These are phyloP conservation scores for Meloidogyne hapla DNA, from an alignment of 1,140 invertebrate species.

Conservation along the genomic window DNA sequence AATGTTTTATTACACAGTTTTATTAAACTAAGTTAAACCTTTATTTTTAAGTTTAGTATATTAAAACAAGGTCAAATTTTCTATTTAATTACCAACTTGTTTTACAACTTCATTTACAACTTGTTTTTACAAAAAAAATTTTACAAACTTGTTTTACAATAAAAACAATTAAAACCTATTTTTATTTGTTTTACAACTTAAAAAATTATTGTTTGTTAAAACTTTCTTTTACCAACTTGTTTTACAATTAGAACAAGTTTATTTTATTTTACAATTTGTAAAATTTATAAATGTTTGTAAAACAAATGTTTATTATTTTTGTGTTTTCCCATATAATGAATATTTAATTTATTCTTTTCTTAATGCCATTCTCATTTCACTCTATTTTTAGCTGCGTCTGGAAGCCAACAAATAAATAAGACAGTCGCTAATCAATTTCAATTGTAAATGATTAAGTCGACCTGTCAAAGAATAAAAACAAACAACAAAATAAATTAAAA, in stretches of 20 bases:
- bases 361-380: too few relatives aligned
- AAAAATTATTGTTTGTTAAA: not conserved
- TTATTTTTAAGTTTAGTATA: too few relatives aligned
- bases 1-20: too few relatives aligned
- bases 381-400: not conserved
- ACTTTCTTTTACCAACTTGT: too few relatives aligned
- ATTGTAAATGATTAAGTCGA: not conserved
- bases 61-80: too few relatives aligned
- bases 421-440: not conserved
- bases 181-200: not conserved
- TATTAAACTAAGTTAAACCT: too few relatives aligned
- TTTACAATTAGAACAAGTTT: too few relatives aligned
- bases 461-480: not conserved
- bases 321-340: not conserved
- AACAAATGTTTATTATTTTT: not conserved
- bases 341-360: not conserved
- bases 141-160: not conserved
- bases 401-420: not conserved
- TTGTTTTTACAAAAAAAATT: not conserved
- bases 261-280: too few relatives aligned
- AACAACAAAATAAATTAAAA: not conserved
- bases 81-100: too few relatives aligned
- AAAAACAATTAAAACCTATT: not conserved
- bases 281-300: too few relatives aligned
- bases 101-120: not conserved